Evolutionary conservation across 2,113 vertebrate species (phyloP).

Genomic region (Amazona vittata): DNA sequence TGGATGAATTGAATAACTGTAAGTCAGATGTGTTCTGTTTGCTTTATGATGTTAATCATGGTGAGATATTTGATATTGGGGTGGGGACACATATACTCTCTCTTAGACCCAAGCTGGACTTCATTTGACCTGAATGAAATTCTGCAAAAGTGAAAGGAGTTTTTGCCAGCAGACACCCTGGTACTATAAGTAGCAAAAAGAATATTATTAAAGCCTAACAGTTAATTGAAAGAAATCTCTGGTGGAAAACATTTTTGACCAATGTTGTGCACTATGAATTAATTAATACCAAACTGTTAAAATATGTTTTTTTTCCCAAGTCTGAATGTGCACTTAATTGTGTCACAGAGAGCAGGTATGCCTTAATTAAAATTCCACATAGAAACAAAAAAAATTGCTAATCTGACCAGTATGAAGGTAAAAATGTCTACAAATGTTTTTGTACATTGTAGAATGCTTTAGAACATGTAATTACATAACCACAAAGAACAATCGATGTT

Average conservation of each 20-base stretch:
- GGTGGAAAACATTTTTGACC: not conserved
- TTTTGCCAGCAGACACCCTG: not conserved
- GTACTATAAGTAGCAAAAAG: not conserved
- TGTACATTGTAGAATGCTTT: not conserved
- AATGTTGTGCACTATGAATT: not conserved
- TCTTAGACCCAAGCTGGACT: not conserved
- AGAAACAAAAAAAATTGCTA: not conserved
- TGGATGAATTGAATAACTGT: not conserved
- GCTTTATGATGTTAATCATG: not conserved
- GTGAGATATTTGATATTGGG: not conserved
- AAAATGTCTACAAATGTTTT: not conserved
- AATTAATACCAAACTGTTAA: not conserved
- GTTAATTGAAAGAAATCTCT: not conserved
- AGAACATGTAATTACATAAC: not conserved
- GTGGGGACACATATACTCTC: not conserved
- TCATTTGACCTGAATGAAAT: not conserved
- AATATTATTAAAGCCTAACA: not conserved
- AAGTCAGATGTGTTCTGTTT: not conserved
- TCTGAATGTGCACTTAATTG: not conserved
- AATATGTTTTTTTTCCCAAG: not conserved
- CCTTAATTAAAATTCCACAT: not conserved
- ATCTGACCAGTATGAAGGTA: not conserved
- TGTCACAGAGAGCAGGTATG: not conserved
- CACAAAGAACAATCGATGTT: not conserved
- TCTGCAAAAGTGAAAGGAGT: not conserved